Evolutionary conservation across 2,888 invertebrate genomes (phyloP), one percentile per base, ranked within the genome.

Genomic region (Oligia strigilis): DNA sequence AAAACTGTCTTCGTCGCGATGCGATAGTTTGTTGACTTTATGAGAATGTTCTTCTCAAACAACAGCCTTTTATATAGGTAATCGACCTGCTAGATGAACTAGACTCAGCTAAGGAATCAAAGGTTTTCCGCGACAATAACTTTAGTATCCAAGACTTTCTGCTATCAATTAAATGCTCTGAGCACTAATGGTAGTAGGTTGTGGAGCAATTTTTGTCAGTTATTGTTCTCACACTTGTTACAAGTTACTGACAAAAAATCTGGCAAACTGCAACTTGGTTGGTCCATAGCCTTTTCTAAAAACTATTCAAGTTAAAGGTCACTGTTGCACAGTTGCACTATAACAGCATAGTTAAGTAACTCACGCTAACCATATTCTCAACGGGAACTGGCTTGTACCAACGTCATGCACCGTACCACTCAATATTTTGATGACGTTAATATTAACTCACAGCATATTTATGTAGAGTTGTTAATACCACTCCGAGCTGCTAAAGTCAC

Each of bases 361-460:
- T 29, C 52, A 40, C 19, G 70, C 17, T 69, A 55, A 81, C 65
- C 62, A 29, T 55, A 19, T 55, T 60, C 74, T 58, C 40, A 49
- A 23, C 69, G 75, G 67, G 67, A 72, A 83, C 74, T 69, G 49
- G 72, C 71, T 75, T 65, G 72, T 81, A 85, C 78, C 81, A 74
- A 77, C 87, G 83, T 84, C 77, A 80, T 82, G 80, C 78, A 72
- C 80, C 69, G 76, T 82, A 79, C 87, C 88, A 88, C 88, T 91
- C 88, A 86, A 88, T 89, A 88, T 90, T 90, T 89, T 87, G 88
- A 89, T 88, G 84, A 85, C 83, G 88, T 86, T 83, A 81, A 82
- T 78, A 79, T 82, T 78, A 71, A 71, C 70, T 87, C 29, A 72
- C 43, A 70, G 72, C 1, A 67, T n/a, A 86, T 79, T 19, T 58